These are phyloP conservation scores for Cossypha polioptera DNA, from an alignment of 2,797 vertebrate genomes.

Conservation along the genomic window DNA sequence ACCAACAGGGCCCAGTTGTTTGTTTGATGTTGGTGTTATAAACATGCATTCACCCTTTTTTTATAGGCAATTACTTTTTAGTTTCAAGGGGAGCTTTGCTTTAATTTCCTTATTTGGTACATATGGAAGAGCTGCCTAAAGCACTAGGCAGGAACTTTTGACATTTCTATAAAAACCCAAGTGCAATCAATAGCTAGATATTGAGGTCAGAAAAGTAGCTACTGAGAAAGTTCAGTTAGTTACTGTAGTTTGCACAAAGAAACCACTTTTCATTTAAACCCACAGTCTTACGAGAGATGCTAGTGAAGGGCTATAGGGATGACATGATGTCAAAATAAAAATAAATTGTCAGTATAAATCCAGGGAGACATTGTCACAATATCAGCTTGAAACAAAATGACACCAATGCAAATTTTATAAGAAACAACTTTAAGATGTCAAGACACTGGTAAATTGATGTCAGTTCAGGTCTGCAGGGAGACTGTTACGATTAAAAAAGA, in stretches of 20 bases:
- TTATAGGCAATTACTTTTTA: neutral
- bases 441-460: slow-evolving; percentile 64
- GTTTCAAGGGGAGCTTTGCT: neutral
- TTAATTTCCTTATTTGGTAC: neutral
- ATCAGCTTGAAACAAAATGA: slow-evolving; percentile 63
- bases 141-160: slow-evolving; percentile 2
- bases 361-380: slow-evolving; percentile 45
- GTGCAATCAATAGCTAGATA: slow-evolving; percentile 26
- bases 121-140: neutral
- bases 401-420: slow-evolving; percentile 60
- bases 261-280: slow-evolving; percentile 30
- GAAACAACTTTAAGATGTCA: slow-evolving; percentile 65
- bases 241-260: slow-evolving; percentile 18
- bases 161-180: slow-evolving; percentile 9
- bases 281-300: neutral
- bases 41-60: neutral
- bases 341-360: slow-evolving; percentile 59
- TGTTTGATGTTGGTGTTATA: neutral
- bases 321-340: slow-evolving; percentile 55
- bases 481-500: slow-evolving; percentile 20
- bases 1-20: neutral
- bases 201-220: slow-evolving; percentile 31
- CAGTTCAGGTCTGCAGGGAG: slow-evolving; percentile 45
- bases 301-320: slow-evolving; percentile 22
- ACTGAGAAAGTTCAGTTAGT: slow-evolving; percentile 17